These are phyloP conservation scores for Rhabdomys dilectus DNA, from an alignment of 2,113 vertebrate genomes.

Conservation along the genomic window DNA sequence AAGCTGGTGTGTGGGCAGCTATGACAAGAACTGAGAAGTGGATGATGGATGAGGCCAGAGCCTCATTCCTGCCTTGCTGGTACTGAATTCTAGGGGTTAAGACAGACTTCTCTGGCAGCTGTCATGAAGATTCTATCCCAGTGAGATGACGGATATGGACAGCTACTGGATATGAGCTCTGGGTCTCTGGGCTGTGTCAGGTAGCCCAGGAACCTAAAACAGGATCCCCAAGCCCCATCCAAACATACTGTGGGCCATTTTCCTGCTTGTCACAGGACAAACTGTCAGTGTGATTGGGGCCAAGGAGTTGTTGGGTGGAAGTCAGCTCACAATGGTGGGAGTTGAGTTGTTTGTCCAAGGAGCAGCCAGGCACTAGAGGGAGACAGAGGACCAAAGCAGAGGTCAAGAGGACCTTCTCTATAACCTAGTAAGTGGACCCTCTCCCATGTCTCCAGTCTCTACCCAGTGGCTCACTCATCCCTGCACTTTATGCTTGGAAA, in stretches of 20 bases:
- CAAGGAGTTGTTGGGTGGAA: constrained; percentile 61
- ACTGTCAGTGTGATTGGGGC: constrained; percentile 27
- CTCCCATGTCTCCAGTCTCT: not conserved
- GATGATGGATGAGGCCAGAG: not conserved
- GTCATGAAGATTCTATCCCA: not conserved
- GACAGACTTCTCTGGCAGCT: not conserved
- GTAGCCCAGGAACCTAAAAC: too few relatives aligned
- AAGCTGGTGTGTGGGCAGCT: not conserved
- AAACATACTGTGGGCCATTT: not conserved
- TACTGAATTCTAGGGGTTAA: not conserved
- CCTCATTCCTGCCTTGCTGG: not conserved
- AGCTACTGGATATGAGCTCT: not conserved
- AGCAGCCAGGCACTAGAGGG: not conserved
- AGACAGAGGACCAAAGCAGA: not conserved
- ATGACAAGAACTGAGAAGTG: not conserved
- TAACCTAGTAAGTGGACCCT: not conserved
- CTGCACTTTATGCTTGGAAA: not conserved
- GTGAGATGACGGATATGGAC: not conserved
- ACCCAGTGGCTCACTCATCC: not conserved
- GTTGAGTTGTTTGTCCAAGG: not conserved
- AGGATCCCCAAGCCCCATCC: not conserved
- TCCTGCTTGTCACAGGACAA: constrained; percentile 54
- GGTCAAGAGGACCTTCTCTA: not conserved
- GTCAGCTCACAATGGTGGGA: not conserved
- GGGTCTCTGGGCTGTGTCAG: not conserved